These are phyloP conservation scores for Sciurus carolinensis DNA, from an alignment of 2,797 vertebrate genomes.

Conservation along the genomic window DNA sequence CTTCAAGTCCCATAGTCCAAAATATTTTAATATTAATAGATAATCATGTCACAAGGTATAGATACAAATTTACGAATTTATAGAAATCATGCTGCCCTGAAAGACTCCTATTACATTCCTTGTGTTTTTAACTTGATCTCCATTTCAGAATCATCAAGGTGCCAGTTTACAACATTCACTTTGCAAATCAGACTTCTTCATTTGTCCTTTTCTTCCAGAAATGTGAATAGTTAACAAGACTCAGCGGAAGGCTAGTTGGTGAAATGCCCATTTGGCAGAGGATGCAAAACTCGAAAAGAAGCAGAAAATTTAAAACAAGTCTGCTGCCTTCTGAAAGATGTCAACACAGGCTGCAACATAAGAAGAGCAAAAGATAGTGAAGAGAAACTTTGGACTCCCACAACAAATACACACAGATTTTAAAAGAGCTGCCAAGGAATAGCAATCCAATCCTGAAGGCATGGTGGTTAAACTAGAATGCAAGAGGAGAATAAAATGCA, in stretches of 20 bases:
- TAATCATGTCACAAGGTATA: not conserved
- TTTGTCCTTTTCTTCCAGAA: slow-evolving; percentile 43
- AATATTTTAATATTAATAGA: not conserved
- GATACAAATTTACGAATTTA: not conserved
- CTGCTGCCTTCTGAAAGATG: not conserved
- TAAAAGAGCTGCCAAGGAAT: not conserved
- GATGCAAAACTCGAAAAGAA: not conserved
- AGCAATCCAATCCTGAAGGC: not conserved
- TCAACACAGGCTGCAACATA: not conserved
- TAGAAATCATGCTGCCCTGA: not conserved
- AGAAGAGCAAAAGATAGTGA: not conserved
- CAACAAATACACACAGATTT: not conserved
- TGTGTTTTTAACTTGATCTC: slow-evolving; percentile 56
- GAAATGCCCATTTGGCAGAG: not conserved
- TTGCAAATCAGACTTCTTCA: slow-evolving; percentile 15
- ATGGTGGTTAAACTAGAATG: not conserved
- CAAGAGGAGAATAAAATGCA: not conserved
- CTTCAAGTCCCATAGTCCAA: not conserved
- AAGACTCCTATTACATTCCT: not conserved
- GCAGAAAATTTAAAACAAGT: not conserved
- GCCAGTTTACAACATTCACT: slow-evolving; percentile 6
- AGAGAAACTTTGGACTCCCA: not conserved
- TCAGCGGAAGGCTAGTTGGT: not conserved
- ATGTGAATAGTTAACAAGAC: not conserved
- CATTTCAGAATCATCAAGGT: slow-evolving; percentile 49